phyloP scores from a whole-genome alignment of 2,797 vertebrate genomes.

The Gymnoscopelus microlampas region DNA sequence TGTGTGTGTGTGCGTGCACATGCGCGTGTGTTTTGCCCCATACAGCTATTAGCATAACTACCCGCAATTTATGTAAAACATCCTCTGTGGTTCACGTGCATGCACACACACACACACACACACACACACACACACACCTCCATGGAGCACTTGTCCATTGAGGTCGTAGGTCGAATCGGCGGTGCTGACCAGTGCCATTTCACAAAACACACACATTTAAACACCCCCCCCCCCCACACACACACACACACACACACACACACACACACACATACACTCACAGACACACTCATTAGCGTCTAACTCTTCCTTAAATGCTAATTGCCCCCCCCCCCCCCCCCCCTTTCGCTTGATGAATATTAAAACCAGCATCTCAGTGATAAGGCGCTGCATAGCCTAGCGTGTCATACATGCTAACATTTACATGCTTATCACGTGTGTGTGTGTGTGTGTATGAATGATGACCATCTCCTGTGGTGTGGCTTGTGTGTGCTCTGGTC shows the following conservation, averaged over 20 bases:
- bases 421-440: conserved; percentile 22
- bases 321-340: too few species aligned
- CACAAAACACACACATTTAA: background rate
- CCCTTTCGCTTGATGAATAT: conserved; percentile 58
- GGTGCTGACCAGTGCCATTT: background rate
- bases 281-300: conserved; percentile 1
- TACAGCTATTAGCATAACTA: conserved; percentile 48
- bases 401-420: conserved; percentile 53
- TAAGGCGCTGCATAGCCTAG: conserved; percentile 22
- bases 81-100: background rate
- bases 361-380: conserved; percentile 40
- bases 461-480: too few species aligned
- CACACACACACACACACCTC: background rate
- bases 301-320: conserved; percentile 45
- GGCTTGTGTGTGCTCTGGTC: too few species aligned
- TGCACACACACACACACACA: conserved; percentile 19
- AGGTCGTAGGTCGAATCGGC: conserved; percentile 1
- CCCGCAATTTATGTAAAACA: conserved; percentile 46
- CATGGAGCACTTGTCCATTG: conserved; percentile 32
- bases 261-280: conserved; percentile 14
- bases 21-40: conserved; percentile 33
- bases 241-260: background rate
- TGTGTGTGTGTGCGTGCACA: conserved; percentile 17
- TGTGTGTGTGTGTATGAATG: conserved; percentile 28
- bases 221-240: background rate